Base-by-base conservation (phyloP, 2,797 vertebrate species). In the Pteronotus mesoamericanus region DNA sequence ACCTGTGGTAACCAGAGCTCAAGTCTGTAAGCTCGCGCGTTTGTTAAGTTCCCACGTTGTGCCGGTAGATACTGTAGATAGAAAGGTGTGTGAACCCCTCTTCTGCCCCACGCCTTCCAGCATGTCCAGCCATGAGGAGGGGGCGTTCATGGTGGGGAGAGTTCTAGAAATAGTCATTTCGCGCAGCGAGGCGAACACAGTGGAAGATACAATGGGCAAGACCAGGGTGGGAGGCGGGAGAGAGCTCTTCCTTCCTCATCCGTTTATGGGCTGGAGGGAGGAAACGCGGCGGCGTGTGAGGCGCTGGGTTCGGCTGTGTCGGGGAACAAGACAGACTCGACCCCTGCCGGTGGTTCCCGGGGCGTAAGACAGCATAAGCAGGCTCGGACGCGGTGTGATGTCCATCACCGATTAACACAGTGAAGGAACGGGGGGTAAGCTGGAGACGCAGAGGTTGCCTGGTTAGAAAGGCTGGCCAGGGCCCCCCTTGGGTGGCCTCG, bases 191-290 rank as follows among this genome's bases (percentile, higher is more conserved):
- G 24, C 48, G 4, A 0, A 9, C 1, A 2, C 19, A 4, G 37
- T 0, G 7, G 2, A 34, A 2, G 21, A 1, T 2, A n/a, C 5
- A 1, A 0, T 2, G 44, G 3, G 34, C 6, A 15, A 3, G 69
- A 34, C 59, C 69, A 0, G 42, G 29, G 7, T 0, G 2, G 19
- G 9, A 34, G 32, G 42, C 1, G 9, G 34, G 14, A 46, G 4
- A 10, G 3, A 9, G 3, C 1, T 16, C 10, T 48, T 9, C 9
- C 15, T 57, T 16, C 16, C 26, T 16, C 9, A 0, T n/a, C 44
- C 9, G 2, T 10, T 51, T 6, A 6, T 57, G 29, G 55, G 32
- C 4, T 2, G 34, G 44, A 22, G 29, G 12, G 8, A 0, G 24
- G 29, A 12, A 42, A 3, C 37, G 3, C n/a, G 9, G 34, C 39